phyloP scores from a whole-genome alignment of 2,797 vertebrate species.

The Danio aesculapii region DNA sequence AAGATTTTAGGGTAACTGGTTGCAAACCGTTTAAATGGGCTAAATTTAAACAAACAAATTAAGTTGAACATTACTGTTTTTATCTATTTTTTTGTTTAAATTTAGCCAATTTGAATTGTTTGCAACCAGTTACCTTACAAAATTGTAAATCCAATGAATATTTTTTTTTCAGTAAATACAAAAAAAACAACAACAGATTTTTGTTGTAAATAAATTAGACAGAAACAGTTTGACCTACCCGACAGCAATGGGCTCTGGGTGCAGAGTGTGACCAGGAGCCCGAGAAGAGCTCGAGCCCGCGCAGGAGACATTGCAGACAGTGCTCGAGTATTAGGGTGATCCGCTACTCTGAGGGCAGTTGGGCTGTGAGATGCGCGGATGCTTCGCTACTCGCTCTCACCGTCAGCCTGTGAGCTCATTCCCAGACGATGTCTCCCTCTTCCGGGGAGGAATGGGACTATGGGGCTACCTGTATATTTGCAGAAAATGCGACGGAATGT shows the following conservation, averaged over 20 bases:
- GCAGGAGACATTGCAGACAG: constrained; percentile 79
- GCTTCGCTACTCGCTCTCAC: constrained; percentile 51
- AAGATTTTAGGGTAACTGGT: no score
- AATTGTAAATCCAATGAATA: no score
- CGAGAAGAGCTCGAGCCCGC: constrained; percentile 78
- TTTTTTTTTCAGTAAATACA: no score
- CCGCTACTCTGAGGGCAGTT: constrained; percentile 69
- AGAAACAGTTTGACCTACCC: constrained; percentile 72
- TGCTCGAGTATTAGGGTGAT: constrained; percentile 63
- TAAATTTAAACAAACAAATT: no score
- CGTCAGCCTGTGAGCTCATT: constrained; percentile 13
- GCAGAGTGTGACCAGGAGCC: constrained; percentile 77
- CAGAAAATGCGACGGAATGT: constrained; percentile 3
- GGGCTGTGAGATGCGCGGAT: constrained; percentile 63
- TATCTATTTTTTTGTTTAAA: no score
- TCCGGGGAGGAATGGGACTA: constrained; percentile 46
- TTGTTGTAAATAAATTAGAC: constrained; percentile 13
- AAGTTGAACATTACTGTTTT: no score
- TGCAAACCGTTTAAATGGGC: no score
- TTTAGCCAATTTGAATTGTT: no score
- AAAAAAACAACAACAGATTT: no score
- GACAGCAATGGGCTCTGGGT: constrained; percentile 70
- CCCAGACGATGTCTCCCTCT: constrained; percentile 70
- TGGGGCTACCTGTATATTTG: not conserved
- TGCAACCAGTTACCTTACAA: no score